phyloP scores from a whole-genome alignment of 2,888 invertebrate genomes.

The Gastrophysa polygoni region DNA sequence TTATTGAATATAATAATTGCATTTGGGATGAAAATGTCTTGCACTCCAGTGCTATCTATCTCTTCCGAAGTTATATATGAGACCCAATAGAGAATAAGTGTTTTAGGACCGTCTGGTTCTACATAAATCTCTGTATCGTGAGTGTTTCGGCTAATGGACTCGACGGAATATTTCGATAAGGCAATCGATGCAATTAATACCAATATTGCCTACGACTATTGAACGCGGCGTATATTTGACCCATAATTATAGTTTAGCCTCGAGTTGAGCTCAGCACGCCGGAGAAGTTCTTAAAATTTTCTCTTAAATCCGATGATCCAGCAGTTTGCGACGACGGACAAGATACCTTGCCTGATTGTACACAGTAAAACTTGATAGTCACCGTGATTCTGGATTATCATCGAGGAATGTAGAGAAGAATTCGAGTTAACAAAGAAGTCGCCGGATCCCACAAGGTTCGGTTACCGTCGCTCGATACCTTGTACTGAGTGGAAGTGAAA shows the following conservation, averaged over 20 bases:
- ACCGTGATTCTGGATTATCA: conserved; percentile 51
- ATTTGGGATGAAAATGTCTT: no score
- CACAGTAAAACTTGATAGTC: conserved; percentile 45
- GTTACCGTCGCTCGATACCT: conserved; percentile 35
- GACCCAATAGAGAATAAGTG: no score
- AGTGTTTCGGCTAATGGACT: conserved; percentile 35
- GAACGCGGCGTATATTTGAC: conserved; percentile 18
- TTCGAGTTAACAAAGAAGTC: conserved; percentile 38
- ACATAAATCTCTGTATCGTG: conserved; percentile 12
- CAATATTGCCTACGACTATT: conserved; percentile 6
- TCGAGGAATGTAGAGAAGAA: conserved; percentile 49
- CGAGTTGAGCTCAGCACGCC: conserved; percentile 43
- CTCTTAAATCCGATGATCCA: conserved; percentile 58
- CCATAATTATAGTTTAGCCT: conserved; percentile 49
- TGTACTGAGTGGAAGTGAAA: not conserved
- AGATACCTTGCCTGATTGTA: conserved; percentile 53
- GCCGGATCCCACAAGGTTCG: conserved; percentile 26
- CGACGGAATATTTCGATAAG: conserved; percentile 39
- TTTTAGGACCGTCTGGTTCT: not conserved
- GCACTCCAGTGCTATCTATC: no score
- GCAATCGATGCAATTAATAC: conserved; percentile 43
- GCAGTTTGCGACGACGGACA: conserved; percentile 48
- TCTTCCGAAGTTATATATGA: no score
- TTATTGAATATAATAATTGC: no score
- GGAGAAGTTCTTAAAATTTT: conserved; percentile 45